These are phyloP conservation scores for human DNA, from an alignment of 2,113 vertebrate species.

Conservation along the genomic window GRCh38 chr11:86204001-86204500, in stretches of 20 bases:
- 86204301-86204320: background rate
- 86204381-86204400: background rate
- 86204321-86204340: background rate
- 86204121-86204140: background rate
- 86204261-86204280: background rate
- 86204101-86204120: background rate
- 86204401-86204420: constrained; percentile 10
- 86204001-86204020: background rate
- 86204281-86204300: background rate
- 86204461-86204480: background rate
- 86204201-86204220: background rate
- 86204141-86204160: background rate
- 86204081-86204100: background rate
- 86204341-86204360: background rate
- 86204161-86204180: background rate
- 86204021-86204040: background rate
- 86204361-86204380: background rate
- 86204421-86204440: background rate
- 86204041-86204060: background rate
- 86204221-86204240: background rate
- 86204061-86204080: background rate
- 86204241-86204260: background rate
- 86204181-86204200: background rate
- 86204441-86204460: background rate
- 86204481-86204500: background rate